Evolutionary conservation across 2,113 vertebrate genomes (phyloP).

Genomic region (Haemorhous mexicanus): DNA sequence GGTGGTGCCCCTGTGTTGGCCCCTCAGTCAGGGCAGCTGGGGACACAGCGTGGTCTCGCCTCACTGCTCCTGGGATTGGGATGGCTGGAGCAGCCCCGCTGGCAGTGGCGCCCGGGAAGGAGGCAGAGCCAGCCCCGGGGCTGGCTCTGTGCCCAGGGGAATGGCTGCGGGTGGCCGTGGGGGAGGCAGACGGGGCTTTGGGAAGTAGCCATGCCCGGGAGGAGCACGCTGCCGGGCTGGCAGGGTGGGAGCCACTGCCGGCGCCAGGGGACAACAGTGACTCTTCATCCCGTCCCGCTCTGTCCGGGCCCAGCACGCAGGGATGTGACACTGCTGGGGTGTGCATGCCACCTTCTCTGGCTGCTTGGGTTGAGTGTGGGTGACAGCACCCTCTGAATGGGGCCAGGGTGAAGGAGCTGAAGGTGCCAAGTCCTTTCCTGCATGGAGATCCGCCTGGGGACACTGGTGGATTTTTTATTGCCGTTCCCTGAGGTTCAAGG

Average conservation of each 20-base stretch:
- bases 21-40: not conserved
- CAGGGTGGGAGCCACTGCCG: not conserved
- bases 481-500: not conserved
- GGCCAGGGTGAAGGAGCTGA: not conserved
- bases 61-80: not conserved
- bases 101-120: not conserved
- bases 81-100: not conserved
- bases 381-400: rapidly evolving
- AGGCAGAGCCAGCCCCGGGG: not conserved
- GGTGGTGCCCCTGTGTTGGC: not conserved
- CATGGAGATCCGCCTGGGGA: not conserved
- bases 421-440: not conserved
- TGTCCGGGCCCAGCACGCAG: rapidly evolving
- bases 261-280: not conserved
- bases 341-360: rapidly evolving
- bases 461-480: not conserved
- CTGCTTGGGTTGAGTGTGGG: rapidly evolving
- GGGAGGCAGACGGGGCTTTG: not conserved
- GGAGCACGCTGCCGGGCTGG: not conserved
- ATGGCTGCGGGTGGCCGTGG: not conserved
- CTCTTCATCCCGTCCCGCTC: not conserved
- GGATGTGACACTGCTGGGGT: rapidly evolving
- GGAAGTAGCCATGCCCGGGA: not conserved
- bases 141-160: not conserved
- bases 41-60: not conserved